Evolutionary conservation across 2,113 vertebrate species (phyloP).

Genomic region (Lycocorax pyrrhopterus): DNA sequence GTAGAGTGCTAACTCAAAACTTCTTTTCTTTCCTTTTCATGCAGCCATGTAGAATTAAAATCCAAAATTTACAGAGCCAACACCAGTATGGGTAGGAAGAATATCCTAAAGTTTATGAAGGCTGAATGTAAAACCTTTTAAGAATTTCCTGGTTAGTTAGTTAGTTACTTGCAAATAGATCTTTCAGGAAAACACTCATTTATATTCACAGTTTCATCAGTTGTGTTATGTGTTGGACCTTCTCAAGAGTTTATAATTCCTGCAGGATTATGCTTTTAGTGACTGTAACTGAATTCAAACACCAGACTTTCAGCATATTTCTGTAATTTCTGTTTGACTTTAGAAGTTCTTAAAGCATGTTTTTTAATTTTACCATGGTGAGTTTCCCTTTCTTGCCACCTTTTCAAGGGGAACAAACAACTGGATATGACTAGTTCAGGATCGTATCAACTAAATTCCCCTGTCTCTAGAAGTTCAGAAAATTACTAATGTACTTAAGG

Average conservation of each 20-base stretch:
- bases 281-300: neutral
- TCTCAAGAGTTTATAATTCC: neutral
- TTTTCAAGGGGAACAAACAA: neutral
- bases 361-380: neutral
- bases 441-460: neutral
- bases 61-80: neutral
- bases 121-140: neutral
- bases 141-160: neutral
- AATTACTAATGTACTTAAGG: neutral
- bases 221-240: neutral
- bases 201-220: neutral
- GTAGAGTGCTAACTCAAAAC: neutral
- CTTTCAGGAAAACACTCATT: neutral
- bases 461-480: neutral
- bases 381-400: neutral
- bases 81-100: neutral
- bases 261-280: neutral
- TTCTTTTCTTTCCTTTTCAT: neutral
- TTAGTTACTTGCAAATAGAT: neutral
- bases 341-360: neutral
- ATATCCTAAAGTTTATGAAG: neutral
- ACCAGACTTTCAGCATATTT: neutral
- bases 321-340: neutral
- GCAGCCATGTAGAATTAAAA: neutral
- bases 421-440: neutral